These are phyloP conservation scores for Scolanthus callimorphus DNA, from an alignment of 92 coral and sea anemone genomes.

Conservation along the genomic window DNA sequence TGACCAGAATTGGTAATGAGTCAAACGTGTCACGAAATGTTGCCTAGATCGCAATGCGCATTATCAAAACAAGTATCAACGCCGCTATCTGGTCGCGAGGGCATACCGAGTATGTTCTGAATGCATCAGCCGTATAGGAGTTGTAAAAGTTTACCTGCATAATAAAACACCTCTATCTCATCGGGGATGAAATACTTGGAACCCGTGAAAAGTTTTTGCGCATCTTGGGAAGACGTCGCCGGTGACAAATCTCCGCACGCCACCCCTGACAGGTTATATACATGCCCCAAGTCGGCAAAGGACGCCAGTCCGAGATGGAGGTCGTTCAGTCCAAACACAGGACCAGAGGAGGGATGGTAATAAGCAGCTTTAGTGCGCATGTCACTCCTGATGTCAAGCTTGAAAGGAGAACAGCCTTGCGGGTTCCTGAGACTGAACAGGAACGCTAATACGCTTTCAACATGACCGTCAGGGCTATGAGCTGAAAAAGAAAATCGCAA, in stretches of 20 bases:
- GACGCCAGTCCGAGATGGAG: conserved; percentile 32
- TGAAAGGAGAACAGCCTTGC: conserved; percentile 51
- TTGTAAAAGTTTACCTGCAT: conserved; percentile 48
- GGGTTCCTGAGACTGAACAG: conserved; percentile 65
- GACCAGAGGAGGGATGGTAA: conserved; percentile 28
- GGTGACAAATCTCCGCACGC: neutral
- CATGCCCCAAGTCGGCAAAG: conserved; percentile 34
- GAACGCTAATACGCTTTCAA: conserved; percentile 14
- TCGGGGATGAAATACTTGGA: conserved; percentile 40
- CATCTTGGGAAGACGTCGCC: neutral
- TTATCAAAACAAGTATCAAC: too few relatives aligned
- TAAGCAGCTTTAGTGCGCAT: conserved; percentile 15
- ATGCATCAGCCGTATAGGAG: too few relatives aligned
- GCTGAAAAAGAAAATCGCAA: neutral
- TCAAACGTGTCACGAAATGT: too few relatives aligned
- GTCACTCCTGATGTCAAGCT: conserved; percentile 28
- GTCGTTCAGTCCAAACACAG: conserved; percentile 60
- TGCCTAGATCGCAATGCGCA: too few relatives aligned
- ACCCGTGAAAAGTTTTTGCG: conserved; percentile 36
- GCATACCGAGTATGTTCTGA: too few relatives aligned
- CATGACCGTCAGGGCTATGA: neutral
- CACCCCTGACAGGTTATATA: conserved; percentile 28
- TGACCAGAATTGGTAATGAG: too few relatives aligned
- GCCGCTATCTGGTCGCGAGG: too few relatives aligned
- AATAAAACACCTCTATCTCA: conserved; percentile 53